These are phyloP conservation scores for Hydrophis major DNA, from an alignment of 2,797 vertebrate genomes.

Conservation along the genomic window DNA sequence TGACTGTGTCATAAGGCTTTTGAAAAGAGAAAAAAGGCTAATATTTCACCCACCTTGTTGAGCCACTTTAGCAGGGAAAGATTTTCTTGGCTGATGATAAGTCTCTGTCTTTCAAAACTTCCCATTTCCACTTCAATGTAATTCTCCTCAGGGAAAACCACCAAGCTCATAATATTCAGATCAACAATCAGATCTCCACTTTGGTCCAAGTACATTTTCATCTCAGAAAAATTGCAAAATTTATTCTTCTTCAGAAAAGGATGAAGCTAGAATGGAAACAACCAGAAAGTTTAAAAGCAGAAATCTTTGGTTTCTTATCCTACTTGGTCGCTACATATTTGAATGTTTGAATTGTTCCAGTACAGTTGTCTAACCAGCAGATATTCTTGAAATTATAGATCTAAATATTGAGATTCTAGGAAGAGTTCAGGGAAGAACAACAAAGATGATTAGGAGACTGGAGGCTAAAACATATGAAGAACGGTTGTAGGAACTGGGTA, in stretches of 20 bases:
- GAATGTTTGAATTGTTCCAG: no score
- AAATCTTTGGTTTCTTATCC: no score
- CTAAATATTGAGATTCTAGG: background rate
- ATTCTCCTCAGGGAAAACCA: background rate
- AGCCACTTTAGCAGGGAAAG: background rate
- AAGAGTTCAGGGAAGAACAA: background rate
- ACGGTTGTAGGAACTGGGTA: background rate
- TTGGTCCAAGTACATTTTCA: background rate
- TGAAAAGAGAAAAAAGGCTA: background rate
- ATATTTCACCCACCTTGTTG: background rate
- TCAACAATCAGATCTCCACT: background rate
- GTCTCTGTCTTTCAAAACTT: background rate
- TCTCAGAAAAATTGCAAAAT: background rate
- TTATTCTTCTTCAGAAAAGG: no score
- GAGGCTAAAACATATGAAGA: background rate
- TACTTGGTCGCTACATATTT: no score
- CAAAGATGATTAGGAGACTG: background rate
- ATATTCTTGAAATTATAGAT: no score
- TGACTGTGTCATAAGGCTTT: background rate
- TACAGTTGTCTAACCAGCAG: no score
- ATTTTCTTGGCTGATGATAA: background rate
- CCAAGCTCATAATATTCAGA: background rate
- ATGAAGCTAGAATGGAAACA: no score
- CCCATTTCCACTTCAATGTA: background rate
- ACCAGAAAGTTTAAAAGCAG: no score